These are phyloP conservation scores for Danaus melanippus DNA, from an alignment of 1,140 invertebrate species.

Conservation along the genomic window DNA sequence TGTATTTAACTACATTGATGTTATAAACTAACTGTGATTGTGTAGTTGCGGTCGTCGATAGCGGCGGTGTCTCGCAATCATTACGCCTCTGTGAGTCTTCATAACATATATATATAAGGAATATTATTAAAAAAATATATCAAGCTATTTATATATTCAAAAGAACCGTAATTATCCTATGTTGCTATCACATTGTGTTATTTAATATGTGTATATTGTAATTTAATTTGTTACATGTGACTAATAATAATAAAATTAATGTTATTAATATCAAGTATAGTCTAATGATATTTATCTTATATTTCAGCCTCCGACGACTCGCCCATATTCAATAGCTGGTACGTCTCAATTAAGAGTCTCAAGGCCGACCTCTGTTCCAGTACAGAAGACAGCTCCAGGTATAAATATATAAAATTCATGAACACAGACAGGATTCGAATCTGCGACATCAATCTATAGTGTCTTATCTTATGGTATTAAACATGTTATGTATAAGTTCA, in stretches of 20 bases:
- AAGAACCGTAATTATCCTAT: not conserved
- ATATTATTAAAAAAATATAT: too few relatives aligned
- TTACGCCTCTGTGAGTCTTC: conserved; percentile 29
- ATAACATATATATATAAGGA: too few relatives aligned
- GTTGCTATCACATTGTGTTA: conserved; percentile 8
- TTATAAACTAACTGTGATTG: conserved; percentile 4
- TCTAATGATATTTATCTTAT: not conserved
- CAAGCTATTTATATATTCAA: not conserved
- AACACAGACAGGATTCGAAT: too few relatives aligned
- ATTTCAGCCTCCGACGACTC: conserved; percentile 40
- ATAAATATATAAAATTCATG: conserved; percentile 1
- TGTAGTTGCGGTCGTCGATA: conserved; percentile 13
- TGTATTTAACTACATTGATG: conserved; percentile 7
- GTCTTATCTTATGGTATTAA: too few relatives aligned
- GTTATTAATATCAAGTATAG: too few relatives aligned
- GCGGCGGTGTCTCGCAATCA: conserved; percentile 32
- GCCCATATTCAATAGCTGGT: conserved; percentile 50
- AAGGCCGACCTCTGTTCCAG: conserved; percentile 39
- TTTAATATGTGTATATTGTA: conserved; percentile 7
- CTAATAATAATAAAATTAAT: too few relatives aligned
- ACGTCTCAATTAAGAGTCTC: conserved; percentile 34
- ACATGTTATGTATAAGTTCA: too few relatives aligned
- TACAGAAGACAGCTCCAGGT: conserved; percentile 37
- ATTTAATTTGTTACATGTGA: not conserved
- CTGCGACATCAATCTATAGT: too few relatives aligned